Evolutionary conservation across 2,888 invertebrate species (phyloP), one percentile per base, ranked within the genome.

Genomic region (Dryobota labecula): DNA sequence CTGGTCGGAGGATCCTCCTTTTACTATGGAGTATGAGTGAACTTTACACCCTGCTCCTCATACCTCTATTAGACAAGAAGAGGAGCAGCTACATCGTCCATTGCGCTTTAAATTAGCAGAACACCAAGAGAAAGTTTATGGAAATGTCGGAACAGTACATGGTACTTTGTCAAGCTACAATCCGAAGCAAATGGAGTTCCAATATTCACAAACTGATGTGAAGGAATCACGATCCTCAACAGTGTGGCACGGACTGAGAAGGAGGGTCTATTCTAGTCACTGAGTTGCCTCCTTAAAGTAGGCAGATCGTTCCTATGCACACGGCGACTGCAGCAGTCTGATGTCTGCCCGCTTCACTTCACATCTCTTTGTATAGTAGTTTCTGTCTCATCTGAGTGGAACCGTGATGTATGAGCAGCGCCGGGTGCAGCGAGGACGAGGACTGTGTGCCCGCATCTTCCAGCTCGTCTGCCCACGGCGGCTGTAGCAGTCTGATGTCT

Each of bases 401-500:
- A 60, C 90, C 87, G 58, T 92, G 92, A 79, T 91, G 96, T 78
- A 89, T 86, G 3, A 92, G 88, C 71, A 92, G 76, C 85, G 90
- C 93, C 74, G 89, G 92, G 89, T 92, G 94, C 88, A 92, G 89
- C 20, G 88, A 90, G 75, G 91, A 85, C 36, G 91, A 90, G 36
- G 92, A 88, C 64, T 93, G 93, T 7, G 94, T 91, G 51, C 95
- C 95, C 0, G 96, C 95, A 87, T 98, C 98, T 87, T 98, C 98
- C 73, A 99, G 93, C 94, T 99, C 99, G 88, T 99, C 99, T 95
- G 98, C 98, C 99, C 99, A 99, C 0, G 99, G 99, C n/a, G 99
- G 99, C 90, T 98, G 97, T 83, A 99, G 95, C 36, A 99, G 96
- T 33, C 99, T 97, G 74, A 99, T 96, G 92, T 99, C 99, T 7